A percentile compares a stretch with the other conserved stretches of the same genome.
phyloP scores from a whole-genome alignment of 2,113 vertebrate species.

The Sapayoa aenigma region DNA sequence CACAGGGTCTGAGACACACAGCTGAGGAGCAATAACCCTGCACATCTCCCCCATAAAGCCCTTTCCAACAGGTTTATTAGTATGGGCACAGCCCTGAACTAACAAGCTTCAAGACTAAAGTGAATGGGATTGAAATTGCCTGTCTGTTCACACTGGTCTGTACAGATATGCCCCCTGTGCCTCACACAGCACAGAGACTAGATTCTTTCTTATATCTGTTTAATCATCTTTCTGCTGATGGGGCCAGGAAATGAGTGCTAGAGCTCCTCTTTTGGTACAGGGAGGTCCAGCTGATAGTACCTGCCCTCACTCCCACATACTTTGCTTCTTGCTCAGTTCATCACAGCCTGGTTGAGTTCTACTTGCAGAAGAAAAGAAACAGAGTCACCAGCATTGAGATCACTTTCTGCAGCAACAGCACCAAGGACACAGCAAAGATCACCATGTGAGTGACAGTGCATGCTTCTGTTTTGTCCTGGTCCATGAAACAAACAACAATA shows the following conservation, averaged over 20 bases:
- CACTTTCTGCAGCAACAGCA: slow-evolving; percentile 57
- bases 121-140: not conserved
- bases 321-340: slow-evolving; percentile 63
- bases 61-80: not conserved
- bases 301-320: not conserved
- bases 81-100: not conserved
- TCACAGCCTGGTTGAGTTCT: slow-evolving; percentile 76
- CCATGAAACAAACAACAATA: not conserved
- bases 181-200: not conserved
- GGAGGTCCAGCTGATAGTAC: not conserved
- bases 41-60: not conserved
- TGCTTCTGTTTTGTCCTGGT: not conserved
- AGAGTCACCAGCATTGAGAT: slow-evolving; percentile 64
- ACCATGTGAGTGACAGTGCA: slow-evolving; percentile 69
- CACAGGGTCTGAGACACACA: not conserved
- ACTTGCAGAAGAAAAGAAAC: slow-evolving; percentile 57
- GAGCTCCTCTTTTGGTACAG: not conserved
- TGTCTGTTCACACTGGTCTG: not conserved
- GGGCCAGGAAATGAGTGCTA: not conserved
- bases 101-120: not conserved
- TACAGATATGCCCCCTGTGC: not conserved
- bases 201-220: not conserved
- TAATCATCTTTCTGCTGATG: not conserved
- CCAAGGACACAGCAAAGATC: slow-evolving; percentile 57
- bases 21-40: not conserved